These are phyloP conservation scores for Cotesia typhae DNA, from an alignment of 1,140 invertebrate genomes.

Conservation along the genomic window DNA sequence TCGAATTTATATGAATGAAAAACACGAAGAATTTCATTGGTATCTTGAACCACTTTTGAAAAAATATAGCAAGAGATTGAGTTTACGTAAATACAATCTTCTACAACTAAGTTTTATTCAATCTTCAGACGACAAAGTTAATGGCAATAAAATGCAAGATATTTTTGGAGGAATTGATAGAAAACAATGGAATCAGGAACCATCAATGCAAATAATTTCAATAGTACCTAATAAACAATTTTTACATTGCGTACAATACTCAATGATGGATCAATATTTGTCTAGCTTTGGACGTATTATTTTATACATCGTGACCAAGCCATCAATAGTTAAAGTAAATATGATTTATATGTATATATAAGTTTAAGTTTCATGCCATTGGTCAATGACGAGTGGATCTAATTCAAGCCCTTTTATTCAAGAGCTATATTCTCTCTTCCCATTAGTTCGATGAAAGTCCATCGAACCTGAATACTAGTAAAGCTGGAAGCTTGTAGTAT, in stretches of 20 bases:
- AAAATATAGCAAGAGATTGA: constrained; percentile 37
- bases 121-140: constrained; percentile 8
- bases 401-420: no score
- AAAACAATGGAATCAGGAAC: constrained; percentile 42
- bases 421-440: no score
- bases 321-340: constrained; percentile 46
- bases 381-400: no score
- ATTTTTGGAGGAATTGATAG: constrained; percentile 33
- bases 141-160: constrained; percentile 7
- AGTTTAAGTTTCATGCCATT: no score
- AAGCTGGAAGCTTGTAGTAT: no score
- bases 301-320: constrained; percentile 45
- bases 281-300: constrained; percentile 40
- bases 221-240: neutral
- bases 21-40: neutral
- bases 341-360: neutral
- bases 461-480: no score
- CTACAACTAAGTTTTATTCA: constrained; percentile 12
- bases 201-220: constrained; percentile 45
- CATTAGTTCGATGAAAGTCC: no score
- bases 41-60: constrained; percentile 23
- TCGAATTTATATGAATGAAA: constrained; percentile 46
- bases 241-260: constrained; percentile 40
- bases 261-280: constrained; percentile 37
- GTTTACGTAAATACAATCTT: constrained; percentile 35